Base-by-base conservation (phyloP, 2,888 invertebrate species). In the Drosophila longiperda region DNA sequence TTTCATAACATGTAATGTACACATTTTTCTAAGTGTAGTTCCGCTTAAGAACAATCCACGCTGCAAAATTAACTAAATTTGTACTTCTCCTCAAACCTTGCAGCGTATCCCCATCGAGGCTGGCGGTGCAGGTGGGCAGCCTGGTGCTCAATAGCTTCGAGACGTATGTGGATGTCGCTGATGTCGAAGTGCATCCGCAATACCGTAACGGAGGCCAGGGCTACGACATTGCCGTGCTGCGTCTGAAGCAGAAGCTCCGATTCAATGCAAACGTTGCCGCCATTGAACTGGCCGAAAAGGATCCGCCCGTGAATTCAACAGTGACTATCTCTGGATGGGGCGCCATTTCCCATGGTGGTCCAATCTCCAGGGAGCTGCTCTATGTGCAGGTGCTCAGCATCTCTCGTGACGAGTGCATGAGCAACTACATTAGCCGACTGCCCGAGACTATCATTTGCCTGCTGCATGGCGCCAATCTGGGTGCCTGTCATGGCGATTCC, bases 401-500 rank as follows among this genome's bases (percentile, higher is more conserved):
- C 1, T 75, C 77, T 1, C 79, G 77, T n/a, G 53, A 61, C 1
- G 72, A 79, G 4, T 92, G 92, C 66, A 73, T 65, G 34, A 72
- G 61, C 11, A 65, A 54, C n/a, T 70, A 78, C 2, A 71, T 81
- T 33, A 60, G 80, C 0, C 60, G 42, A 3, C 72, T 89, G 15
- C 74, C 89, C 7, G 69, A 75, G 29, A 83, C 91, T 6, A 66
- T 87, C 6, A 76, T 92, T n/a, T 92, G 92, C 54, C 80, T 93
- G 73, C 71, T 83, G 7, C 89, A 90, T 11, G 71, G 65, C 17
- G 59, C 68, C 59, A 64, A 71, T 23, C 72, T 89, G 73, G 93
- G 92, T 9, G 91, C 89, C 33, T 92, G 93, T 54, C 81, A 86
- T 33, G 93, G 92, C 12, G 92, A 92, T 66, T 92, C 92, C 3